Conservation (phyloP, 2,113 vertebrate species). For the Cottus gobio region DNA sequence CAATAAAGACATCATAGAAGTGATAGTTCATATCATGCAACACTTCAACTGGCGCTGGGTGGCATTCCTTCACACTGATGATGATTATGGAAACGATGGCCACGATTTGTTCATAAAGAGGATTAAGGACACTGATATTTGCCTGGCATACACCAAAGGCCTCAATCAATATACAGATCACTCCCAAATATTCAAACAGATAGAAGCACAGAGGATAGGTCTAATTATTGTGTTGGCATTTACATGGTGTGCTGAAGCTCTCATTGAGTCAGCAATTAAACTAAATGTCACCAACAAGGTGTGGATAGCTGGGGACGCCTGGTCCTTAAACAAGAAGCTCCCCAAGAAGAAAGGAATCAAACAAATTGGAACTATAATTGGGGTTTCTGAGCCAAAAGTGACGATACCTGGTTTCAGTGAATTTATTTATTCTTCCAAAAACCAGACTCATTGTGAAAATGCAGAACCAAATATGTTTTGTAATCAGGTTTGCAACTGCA, state of each 20-base stretch:
- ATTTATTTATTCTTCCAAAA: slow-evolving; percentile 63
- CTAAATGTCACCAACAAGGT: slow-evolving; percentile 83
- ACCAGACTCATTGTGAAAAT: background rate
- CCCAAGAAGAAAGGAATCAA: slow-evolving; percentile 78
- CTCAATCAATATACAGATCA: slow-evolving; percentile 14
- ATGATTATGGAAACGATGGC: slow-evolving; percentile 75
- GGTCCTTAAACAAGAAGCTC: slow-evolving; percentile 77
- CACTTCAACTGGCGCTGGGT: slow-evolving; percentile 89
- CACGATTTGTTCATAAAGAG: slow-evolving; percentile 66
- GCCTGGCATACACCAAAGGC: slow-evolving; percentile 80
- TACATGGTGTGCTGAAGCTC: background rate
- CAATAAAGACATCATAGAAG: slow-evolving; percentile 79
- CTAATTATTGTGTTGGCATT: slow-evolving; percentile 76
- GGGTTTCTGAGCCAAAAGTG: slow-evolving; percentile 73
- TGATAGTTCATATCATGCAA: slow-evolving; percentile 80
- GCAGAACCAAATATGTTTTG: slow-evolving; percentile 8
- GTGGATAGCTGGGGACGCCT: slow-evolving; percentile 87
- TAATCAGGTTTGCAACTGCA: slow-evolving; percentile 79
- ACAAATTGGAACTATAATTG: slow-evolving; percentile 82
- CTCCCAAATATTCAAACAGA: slow-evolving; percentile 58
- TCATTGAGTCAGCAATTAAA: slow-evolving; percentile 82
- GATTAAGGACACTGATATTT: slow-evolving; percentile 64
- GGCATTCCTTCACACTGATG: slow-evolving; percentile 77
- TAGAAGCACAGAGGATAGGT: slow-evolving; percentile 62
- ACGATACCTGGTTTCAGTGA: slow-evolving; percentile 73